phyloP scores from a whole-genome alignment of 2,113 vertebrate genomes.

The Ophthalmotilapia sp. region DNA sequence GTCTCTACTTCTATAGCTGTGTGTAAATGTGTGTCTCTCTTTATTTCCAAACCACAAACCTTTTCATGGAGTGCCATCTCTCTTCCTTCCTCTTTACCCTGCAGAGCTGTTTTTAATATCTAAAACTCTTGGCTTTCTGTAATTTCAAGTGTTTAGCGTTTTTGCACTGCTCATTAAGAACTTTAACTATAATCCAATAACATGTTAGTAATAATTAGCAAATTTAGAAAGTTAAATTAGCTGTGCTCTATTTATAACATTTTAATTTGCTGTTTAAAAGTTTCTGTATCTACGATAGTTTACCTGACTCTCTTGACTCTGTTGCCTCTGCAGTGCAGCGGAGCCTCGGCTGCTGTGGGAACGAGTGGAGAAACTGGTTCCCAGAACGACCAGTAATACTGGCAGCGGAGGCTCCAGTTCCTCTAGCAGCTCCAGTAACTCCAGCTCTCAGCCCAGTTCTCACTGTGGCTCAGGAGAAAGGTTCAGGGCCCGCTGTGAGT shows the following conservation, averaged over 20 bases:
- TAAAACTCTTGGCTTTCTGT: not conserved
- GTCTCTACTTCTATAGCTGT: not conserved
- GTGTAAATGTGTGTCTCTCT: not conserved
- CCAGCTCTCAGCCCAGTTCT: constrained; percentile 86
- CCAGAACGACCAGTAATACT: constrained; percentile 64
- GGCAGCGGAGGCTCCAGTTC: constrained; percentile 75
- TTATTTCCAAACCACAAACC: not conserved
- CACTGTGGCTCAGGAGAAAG: constrained; percentile 91
- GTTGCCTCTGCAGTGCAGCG: constrained; percentile 49
- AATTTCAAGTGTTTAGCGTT: not conserved
- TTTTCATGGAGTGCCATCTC: not conserved
- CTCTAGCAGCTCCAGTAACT: constrained; percentile 94
- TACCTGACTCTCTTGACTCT: not conserved
- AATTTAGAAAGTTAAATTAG: not conserved
- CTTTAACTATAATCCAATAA: not conserved
- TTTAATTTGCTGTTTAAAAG: not conserved
- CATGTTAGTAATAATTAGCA: not conserved
- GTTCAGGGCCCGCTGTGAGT: constrained; percentile 91
- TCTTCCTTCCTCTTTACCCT: not conserved
- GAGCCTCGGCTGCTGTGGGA: constrained; percentile 94
- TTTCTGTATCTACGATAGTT: not conserved
- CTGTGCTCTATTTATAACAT: not conserved
- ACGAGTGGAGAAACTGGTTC: constrained; percentile 90
- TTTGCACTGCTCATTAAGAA: not conserved
- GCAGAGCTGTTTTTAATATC: not conserved